Percentiles rank a stretch among this genome's conserved stretches.
phyloP scores from a whole-genome alignment of 1,140 invertebrate species.

The Holcopasites calliopsidis region DNA sequence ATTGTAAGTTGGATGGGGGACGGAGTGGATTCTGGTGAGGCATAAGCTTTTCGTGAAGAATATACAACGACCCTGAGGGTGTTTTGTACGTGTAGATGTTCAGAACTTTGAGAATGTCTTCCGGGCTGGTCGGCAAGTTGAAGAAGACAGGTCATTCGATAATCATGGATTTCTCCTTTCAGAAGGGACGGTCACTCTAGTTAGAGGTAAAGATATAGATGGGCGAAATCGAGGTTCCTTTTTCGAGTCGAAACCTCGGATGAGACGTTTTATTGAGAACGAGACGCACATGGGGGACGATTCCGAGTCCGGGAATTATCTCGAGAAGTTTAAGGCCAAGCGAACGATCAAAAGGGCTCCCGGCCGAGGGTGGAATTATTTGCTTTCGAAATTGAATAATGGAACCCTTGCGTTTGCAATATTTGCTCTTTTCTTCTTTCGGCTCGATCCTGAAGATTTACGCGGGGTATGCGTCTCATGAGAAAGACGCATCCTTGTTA shows the following conservation, averaged over 20 bases:
- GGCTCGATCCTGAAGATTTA: too few relatives aligned
- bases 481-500: too few relatives aligned
- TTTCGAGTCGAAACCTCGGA: not conserved
- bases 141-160: conserved; percentile 17
- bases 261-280: conserved; percentile 32
- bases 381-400: conserved; percentile 39
- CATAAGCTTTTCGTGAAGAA: conserved; percentile 1
- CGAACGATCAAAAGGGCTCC: conserved; percentile 29
- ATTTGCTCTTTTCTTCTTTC: conserved; percentile 22
- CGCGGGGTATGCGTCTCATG: too few relatives aligned
- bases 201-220: conserved; percentile 5
- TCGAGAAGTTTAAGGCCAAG: conserved; percentile 39
- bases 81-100: not conserved
- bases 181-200: conserved; percentile 27
- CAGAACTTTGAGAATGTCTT: conserved; percentile 7
- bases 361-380: conserved; percentile 30
- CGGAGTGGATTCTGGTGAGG: conserved; percentile 21
- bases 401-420: conserved; percentile 34
- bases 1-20: conserved; percentile 24
- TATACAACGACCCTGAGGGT: not conserved
- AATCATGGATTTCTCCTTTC: conserved; percentile 12
- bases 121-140: conserved; percentile 10
- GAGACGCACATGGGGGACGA: not conserved
- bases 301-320: conserved; percentile 34
- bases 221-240: conserved; percentile 1